A percentile compares a stretch with the other conserved stretches of the same genome.
phyloP scores from a whole-genome alignment of 2,888 invertebrate genomes.

The Hipparchia sbordonii region DNA sequence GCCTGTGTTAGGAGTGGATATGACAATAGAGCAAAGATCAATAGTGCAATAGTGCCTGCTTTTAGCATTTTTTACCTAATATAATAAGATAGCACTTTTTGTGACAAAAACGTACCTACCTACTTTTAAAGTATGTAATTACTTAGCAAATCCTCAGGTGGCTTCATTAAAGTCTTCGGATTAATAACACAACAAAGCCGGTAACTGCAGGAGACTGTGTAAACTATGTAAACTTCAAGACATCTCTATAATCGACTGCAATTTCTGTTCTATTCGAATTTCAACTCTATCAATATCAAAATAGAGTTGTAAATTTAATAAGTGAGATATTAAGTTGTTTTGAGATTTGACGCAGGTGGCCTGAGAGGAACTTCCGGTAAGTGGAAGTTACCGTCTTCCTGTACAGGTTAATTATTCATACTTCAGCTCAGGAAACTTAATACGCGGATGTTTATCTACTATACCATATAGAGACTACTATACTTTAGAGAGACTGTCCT shows the following conservation, averaged over 20 bases:
- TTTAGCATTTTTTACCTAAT: too few species aligned
- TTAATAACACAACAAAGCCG: slow-evolving; percentile 39
- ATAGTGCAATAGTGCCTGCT: too few species aligned
- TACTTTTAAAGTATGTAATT: slow-evolving; percentile 6
- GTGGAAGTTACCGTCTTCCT: slow-evolving; percentile 48
- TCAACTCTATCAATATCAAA: neutral
- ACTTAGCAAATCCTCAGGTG: slow-evolving; percentile 30
- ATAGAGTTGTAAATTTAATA: slow-evolving; percentile 15
- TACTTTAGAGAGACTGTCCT: too few species aligned
- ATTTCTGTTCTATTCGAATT: neutral
- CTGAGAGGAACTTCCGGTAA: slow-evolving; percentile 44
- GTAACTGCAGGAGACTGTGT: slow-evolving; percentile 34
- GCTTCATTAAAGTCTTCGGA: slow-evolving; percentile 31
- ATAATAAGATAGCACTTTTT: neutral
- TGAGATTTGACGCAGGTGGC: slow-evolving; percentile 64
- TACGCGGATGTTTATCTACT: slow-evolving; percentile 9
- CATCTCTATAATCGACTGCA: slow-evolving; percentile 20
- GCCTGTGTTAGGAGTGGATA: too few species aligned
- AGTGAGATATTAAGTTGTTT: slow-evolving; percentile 8
- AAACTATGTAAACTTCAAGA: slow-evolving; percentile 34
- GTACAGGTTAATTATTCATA: slow-evolving; percentile 63
- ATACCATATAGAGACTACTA: too few species aligned
- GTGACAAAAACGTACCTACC: neutral
- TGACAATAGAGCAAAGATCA: too few species aligned
- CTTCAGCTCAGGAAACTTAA: slow-evolving; percentile 36